A percentile compares a stretch with the other conserved stretches of the same genome.
Conservation (phyloP, 1,140 invertebrate genomes). For the Heliothis subflexa region DNA sequence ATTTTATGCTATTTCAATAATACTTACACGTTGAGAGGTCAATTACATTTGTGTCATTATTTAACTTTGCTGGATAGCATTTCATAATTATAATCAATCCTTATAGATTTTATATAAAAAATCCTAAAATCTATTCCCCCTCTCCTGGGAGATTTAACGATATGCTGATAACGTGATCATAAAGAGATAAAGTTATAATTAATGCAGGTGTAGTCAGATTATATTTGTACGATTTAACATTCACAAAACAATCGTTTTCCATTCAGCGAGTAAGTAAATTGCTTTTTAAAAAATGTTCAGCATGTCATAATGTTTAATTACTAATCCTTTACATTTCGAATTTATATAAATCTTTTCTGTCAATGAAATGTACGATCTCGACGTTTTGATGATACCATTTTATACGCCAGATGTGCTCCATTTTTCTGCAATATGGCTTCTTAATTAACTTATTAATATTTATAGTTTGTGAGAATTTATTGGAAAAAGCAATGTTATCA, state of each 20-base stretch:
- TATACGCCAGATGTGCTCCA: background rate
- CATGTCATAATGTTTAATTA: background rate
- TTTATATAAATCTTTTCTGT: background rate
- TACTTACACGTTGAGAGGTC: too few species aligned
- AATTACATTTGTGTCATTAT: too few species aligned
- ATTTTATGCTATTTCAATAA: background rate
- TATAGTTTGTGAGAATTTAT: background rate
- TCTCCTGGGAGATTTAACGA: too few species aligned
- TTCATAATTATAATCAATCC: too few species aligned
- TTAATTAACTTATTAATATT: background rate
- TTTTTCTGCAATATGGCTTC: background rate
- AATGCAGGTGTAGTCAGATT: too few species aligned
- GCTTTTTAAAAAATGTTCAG: background rate
- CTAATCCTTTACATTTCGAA: background rate
- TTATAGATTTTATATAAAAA: too few species aligned
- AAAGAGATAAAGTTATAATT: too few species aligned
- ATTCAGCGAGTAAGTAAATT: background rate
- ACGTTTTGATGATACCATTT: background rate
- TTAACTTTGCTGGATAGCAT: too few species aligned
- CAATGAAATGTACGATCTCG: background rate
- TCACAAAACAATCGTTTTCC: background rate
- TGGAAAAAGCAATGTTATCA: conserved; percentile 1
- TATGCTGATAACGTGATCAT: too few species aligned
- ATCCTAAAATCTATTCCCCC: too few species aligned
- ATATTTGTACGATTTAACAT: too few species aligned